Evolutionary conservation across 2,113 vertebrate species (phyloP), one percentile per base, ranked within the genome.

Genomic region (Sardina pilchardus): DNA sequence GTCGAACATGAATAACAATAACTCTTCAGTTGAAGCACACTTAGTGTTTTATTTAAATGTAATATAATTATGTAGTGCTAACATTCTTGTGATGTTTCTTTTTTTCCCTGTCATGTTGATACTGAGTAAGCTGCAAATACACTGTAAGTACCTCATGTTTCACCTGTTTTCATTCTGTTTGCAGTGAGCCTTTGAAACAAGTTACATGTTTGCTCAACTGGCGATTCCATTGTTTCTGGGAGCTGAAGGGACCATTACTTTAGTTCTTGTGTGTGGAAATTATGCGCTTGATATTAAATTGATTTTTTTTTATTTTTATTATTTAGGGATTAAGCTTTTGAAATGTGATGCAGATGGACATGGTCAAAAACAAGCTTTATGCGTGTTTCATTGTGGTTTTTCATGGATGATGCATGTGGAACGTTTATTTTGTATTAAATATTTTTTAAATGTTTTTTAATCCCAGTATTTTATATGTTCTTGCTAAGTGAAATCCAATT

Each of bases 11-110:
- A 59, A 5, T n/a, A 24, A 78, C 26, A 1, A 17, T 78, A 36
- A 36, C 71, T 39, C 59, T 8, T 10, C n/a, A 59, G 19, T 59
- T 36, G 30, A 36, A 36, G 34, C 34, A 36, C 30, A 4, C 14
- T 78, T 78, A 67, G 71, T 78, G 26, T 78, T 78, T 78, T 78
- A 34, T 78, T 78, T 78, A 78, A 78, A 14, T 78, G 71, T 78
- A 36, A 34, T 19, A 59, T 59, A 59, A 59, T 59, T 59, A 24
- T 24, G 19, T 78, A 30, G 63, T 34, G 26, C 14, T 78, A 36
- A 78, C 30, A 17, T 36, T 78, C 30, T 36, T 78, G 10, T 30
- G 26, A 67, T 67, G 0, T 2, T 78, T 78, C 39, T 14, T 78
- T 75, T 36, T 36, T 34, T 39, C 19, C 71, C 71, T 78, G 0